Conservation (phyloP, 2,797 vertebrate species). For the Melanotaenia boesemani region DNA sequence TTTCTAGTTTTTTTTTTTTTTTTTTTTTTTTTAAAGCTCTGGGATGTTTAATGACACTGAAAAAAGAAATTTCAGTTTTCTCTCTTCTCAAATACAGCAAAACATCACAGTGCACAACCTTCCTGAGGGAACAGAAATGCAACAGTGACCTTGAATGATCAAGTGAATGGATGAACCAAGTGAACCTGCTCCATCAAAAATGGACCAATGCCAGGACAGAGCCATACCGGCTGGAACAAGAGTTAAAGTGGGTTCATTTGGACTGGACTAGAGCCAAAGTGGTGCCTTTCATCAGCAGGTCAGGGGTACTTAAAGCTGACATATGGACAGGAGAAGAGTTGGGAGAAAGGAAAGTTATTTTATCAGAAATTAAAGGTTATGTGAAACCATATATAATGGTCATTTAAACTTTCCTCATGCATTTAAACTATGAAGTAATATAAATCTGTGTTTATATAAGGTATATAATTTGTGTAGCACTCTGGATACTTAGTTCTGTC, state of each 20-base stretch:
- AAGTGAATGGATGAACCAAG: background rate
- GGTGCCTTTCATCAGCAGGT: conserved; percentile 44
- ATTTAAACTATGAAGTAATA: background rate
- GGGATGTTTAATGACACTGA: conserved; percentile 46
- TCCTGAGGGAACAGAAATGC: conserved; percentile 40
- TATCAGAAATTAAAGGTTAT: background rate
- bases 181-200: conserved; percentile 32
- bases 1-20: conserved; percentile 11
- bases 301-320: conserved; percentile 35
- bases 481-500: background rate
- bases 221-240: conserved; percentile 21
- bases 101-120: background rate
- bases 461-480: background rate
- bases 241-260: conserved; percentile 37
- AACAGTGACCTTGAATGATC: conserved; percentile 54
- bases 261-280: conserved; percentile 39
- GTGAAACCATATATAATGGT: background rate
- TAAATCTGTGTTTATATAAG: too few species aligned
- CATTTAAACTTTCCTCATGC: background rate
- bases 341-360: background rate
- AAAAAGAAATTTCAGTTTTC: conserved; percentile 18
- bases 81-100: conserved; percentile 18
- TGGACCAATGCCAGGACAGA: conserved; percentile 32
- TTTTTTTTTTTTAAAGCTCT: conserved; percentile 23
- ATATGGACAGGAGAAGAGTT: conserved; percentile 25